Percentiles rank a stretch among this genome's conserved stretches.
Evolutionary conservation across 2,797 vertebrate genomes (phyloP).

Genomic region (Darevskia mixta): DNA sequence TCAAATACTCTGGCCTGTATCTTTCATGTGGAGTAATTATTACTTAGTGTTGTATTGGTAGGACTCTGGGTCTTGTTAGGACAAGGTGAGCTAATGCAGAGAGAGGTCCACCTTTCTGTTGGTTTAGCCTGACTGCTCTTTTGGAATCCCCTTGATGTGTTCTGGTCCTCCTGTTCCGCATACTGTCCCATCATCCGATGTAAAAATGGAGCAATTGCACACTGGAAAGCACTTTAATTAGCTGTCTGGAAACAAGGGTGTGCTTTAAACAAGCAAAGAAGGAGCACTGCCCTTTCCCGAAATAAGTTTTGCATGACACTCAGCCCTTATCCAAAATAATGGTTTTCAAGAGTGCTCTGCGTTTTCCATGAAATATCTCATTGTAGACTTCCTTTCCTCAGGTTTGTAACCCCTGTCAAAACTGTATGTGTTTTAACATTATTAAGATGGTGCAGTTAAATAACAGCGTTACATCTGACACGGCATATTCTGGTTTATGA

Average conservation of each 20-base stretch:
- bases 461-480: constrained; percentile 48
- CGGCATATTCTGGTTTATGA: constrained; percentile 63
- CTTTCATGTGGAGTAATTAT: constrained; percentile 26
- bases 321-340: constrained; percentile 57
- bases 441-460: constrained; percentile 58
- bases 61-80: not conserved
- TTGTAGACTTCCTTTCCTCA: constrained; percentile 53
- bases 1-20: not conserved
- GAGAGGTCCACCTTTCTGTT: constrained; percentile 20
- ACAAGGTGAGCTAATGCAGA: not conserved
- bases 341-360: constrained; percentile 64
- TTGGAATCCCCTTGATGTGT: constrained; percentile 28
- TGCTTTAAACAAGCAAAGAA: not conserved
- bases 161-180: constrained; percentile 54
- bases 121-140: constrained; percentile 29
- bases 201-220: constrained; percentile 66
- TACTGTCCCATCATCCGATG: constrained; percentile 61
- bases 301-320: constrained; percentile 72
- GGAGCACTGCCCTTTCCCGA: constrained; percentile 69
- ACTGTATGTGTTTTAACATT: constrained; percentile 58
- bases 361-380: constrained; percentile 60
- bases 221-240: constrained; percentile 74
- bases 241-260: constrained; percentile 57
- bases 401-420: constrained; percentile 57
- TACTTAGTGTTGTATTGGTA: constrained; percentile 34